Evolutionary conservation across 1,140 invertebrate genomes (phyloP).

Genomic region (Rhynchophorus ferrugineus): DNA sequence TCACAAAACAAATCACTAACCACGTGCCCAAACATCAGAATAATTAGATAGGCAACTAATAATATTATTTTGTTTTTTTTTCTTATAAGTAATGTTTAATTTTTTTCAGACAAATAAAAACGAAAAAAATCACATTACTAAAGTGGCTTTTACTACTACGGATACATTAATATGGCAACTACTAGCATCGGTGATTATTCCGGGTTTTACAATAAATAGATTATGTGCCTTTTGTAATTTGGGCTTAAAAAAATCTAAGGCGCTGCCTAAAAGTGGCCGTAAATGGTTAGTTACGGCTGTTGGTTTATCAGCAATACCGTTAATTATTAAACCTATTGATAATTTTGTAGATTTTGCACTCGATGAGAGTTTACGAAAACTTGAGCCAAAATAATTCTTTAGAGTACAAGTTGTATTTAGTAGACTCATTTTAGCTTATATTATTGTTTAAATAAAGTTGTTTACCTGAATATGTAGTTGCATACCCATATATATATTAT

Average conservation of each 20-base stretch:
- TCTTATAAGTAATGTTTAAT: too few relatives aligned
- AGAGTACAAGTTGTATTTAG: too few relatives aligned
- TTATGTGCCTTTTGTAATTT: slow-evolving; percentile 59
- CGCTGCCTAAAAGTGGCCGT: slow-evolving; percentile 44
- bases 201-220: slow-evolving; percentile 88
- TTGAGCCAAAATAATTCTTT: slow-evolving; percentile 18
- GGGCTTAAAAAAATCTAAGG: slow-evolving; percentile 46
- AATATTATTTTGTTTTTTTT: too few relatives aligned
- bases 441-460: too few relatives aligned
- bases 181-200: slow-evolving; percentile 84
- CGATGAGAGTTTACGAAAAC: slow-evolving; percentile 54
- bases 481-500: too few relatives aligned
- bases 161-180: slow-evolving; percentile 91
- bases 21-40: too few relatives aligned
- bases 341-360: slow-evolving; percentile 66
- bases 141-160: slow-evolving; percentile 54
- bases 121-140: slow-evolving; percentile 25
- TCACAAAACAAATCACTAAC: too few relatives aligned
- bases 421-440: too few relatives aligned
- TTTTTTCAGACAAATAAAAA: slow-evolving; percentile 19
- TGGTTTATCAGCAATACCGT: slow-evolving; percentile 77
- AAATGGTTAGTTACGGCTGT: slow-evolving; percentile 68
- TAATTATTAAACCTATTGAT: slow-evolving; percentile 92
- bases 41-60: too few relatives aligned
- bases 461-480: too few relatives aligned